Conservation (phyloP, 2,797 vertebrate species). For the Scolopax bukidnonensis region DNA sequence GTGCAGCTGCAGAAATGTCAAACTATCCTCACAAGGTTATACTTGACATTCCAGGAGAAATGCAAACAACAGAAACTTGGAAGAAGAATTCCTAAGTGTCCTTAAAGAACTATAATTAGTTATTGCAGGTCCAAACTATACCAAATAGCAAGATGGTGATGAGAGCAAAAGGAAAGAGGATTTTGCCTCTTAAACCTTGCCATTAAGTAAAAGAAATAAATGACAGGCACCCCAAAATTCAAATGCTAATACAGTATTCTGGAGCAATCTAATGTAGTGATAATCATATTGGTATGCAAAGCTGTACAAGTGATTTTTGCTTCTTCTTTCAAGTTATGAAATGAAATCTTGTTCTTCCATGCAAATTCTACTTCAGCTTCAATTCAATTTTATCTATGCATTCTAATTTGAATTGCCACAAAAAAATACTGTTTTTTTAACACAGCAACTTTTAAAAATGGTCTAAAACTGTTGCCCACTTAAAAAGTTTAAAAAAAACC, state of each 20-base stretch:
- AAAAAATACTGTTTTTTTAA: neutral
- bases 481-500: neutral
- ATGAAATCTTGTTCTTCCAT: neutral
- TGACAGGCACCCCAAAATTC: neutral
- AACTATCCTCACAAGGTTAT: conserved; percentile 53
- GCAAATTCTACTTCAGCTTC: neutral
- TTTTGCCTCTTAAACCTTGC: neutral
- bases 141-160: neutral
- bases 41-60: conserved; percentile 46
- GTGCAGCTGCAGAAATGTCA: conserved; percentile 62
- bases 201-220: neutral
- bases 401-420: neutral
- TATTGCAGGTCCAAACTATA: conserved; percentile 1
- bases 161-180: neutral
- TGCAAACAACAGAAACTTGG: conserved; percentile 46
- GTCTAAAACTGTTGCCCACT: neutral
- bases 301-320: neutral
- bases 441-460: neutral
- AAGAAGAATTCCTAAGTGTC: conserved; percentile 25
- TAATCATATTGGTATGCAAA: neutral
- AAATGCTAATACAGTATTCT: neutral
- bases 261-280: neutral
- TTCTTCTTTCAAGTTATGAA: neutral
- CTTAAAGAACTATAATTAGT: neutral
- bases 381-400: neutral